These are phyloP conservation scores for Amiota minor DNA, from an alignment of 2,888 invertebrate species.

Conservation along the genomic window DNA sequence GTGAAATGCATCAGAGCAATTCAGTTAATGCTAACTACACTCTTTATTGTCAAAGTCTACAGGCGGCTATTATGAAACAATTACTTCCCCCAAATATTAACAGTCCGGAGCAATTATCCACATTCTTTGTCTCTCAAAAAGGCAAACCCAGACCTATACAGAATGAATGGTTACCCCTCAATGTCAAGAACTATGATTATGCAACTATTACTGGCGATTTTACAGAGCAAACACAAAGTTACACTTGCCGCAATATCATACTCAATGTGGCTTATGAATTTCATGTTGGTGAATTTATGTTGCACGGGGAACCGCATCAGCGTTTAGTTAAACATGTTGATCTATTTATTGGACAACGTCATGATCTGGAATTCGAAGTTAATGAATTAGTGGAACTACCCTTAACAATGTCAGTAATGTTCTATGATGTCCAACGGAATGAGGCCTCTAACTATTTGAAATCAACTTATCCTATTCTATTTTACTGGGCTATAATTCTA, in stretches of 20 bases:
- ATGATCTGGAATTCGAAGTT: constrained; percentile 68
- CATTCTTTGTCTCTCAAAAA: constrained; percentile 61
- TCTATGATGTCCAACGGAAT: constrained; percentile 55
- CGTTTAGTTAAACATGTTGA: constrained; percentile 59
- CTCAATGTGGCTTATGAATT: constrained; percentile 68
- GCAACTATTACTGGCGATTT: constrained; percentile 53
- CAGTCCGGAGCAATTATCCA: constrained; percentile 42
- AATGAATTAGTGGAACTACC: constrained; percentile 66
- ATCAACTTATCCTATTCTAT: too few species aligned
- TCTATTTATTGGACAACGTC: constrained; percentile 62
- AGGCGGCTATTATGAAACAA: constrained; percentile 52
- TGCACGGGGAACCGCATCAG: constrained; percentile 56
- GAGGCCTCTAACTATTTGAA: too few species aligned
- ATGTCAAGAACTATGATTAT: constrained; percentile 47
- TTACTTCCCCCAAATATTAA: constrained; percentile 48
- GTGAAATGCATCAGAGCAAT: constrained; percentile 32
- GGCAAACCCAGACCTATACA: constrained; percentile 63
- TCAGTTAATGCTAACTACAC: constrained; percentile 59
- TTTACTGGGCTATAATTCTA: too few species aligned
- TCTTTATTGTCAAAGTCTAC: constrained; percentile 61
- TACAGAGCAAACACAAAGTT: constrained; percentile 54
- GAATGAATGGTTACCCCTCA: constrained; percentile 62
- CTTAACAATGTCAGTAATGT: constrained; percentile 64
- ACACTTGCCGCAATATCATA: constrained; percentile 70
- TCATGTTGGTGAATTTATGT: constrained; percentile 50